Conservation (phyloP, 2,888 invertebrate species). For the Galeopsomyia nigrocyanea region DNA sequence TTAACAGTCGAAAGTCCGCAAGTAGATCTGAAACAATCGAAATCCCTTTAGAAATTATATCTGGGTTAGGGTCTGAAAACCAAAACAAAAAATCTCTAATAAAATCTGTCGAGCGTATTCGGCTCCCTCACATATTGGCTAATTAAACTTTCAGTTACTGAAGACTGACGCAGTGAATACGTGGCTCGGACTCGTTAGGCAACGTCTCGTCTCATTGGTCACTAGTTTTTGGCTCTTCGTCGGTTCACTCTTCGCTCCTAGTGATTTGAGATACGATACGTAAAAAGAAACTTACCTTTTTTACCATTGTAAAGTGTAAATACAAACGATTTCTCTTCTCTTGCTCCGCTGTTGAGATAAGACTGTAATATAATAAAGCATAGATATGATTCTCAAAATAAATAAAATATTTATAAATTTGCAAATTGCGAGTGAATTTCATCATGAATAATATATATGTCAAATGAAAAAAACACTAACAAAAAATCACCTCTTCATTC, state of each 20-base stretch:
- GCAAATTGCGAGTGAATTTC: conserved; percentile 22
- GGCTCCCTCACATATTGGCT: conserved; percentile 32
- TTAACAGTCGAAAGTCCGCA: conserved; percentile 11
- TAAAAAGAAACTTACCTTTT: conserved; percentile 2
- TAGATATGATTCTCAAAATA: background rate
- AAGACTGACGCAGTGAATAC: conserved; percentile 54
- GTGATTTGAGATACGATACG: conserved; percentile 37
- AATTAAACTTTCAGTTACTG: conserved; percentile 63
- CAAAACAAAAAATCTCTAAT: conserved; percentile 15
- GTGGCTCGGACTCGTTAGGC: conserved; percentile 58
- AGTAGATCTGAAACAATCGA: conserved; percentile 15
- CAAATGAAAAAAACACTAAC: conserved; percentile 42
- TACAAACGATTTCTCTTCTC: background rate
- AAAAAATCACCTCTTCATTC: conserved; percentile 36
- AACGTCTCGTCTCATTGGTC: conserved; percentile 60
- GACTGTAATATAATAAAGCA: background rate
- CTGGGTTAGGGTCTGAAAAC: background rate
- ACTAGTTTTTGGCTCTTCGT: conserved; percentile 59
- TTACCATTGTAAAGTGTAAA: background rate
- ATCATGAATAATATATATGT: conserved; percentile 19
- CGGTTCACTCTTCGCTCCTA: conserved; percentile 45
- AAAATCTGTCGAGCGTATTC: conserved; percentile 19
- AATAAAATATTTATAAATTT: background rate
- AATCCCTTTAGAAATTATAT: too few species aligned
- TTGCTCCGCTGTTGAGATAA: background rate